Evolutionary conservation across 2,113 vertebrate species (phyloP), one percentile per base, ranked within the genome.

Genomic region (Gymnocephalus cernua): DNA sequence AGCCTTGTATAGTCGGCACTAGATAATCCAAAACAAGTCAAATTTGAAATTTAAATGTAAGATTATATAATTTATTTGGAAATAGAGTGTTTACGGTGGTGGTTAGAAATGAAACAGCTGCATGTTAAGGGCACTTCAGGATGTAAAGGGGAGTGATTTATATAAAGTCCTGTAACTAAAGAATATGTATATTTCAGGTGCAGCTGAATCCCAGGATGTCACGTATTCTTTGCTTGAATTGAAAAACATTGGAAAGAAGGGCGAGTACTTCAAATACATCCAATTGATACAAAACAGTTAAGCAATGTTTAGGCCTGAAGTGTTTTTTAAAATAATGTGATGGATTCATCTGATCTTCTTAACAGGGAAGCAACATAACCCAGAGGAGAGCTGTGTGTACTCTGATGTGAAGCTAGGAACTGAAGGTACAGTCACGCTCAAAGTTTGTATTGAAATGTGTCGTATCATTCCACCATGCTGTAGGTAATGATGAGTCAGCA

Each of bases 401-500:
- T 41, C 76, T 50, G 57, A 45, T 10, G 27, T 84, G 64, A 75
- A 65, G 14, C 23, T 10, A 2, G n/a, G 10, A 50, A 7, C 58
- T 50, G 29, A 21, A 65, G 71, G 71, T 74, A 47, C 64, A 67
- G 63, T n/a, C 59, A 14, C 4, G 61, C 12, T 41, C 35, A 41
- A 2, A 23, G n/a, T 64, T 58, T 21, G 23, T 6, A 18, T 35
- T 56, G 8, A 51, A 32, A n/a, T 54, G 50, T 21, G 14, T 41
- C 9, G 25, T 4, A 25, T 27, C 0, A 47, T 27, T 25, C 38
- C 29, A 50, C 7, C 35, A 35, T 35, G 35, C 27, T 51, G 47
- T 18, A 21, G 16, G 19, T 4, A 3, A 53, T 16, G 15, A 23
- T 5, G 7, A 4, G 13, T 4, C 48, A 38, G 19, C 19, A 57